Base-by-base conservation (phyloP, 2,888 invertebrate species). In the Ectropis crepuscularia region DNA sequence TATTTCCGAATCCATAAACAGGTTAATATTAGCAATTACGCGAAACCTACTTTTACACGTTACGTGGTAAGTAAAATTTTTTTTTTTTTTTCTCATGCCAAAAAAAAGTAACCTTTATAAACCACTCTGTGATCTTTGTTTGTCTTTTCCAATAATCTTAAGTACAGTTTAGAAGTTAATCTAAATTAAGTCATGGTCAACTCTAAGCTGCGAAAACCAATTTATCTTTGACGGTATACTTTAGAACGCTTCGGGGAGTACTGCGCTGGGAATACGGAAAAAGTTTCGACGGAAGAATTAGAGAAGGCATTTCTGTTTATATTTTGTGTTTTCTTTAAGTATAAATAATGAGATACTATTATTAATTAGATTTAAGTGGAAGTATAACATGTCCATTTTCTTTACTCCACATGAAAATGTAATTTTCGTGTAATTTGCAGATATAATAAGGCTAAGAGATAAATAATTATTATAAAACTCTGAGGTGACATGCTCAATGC, bases 171-270 rank as follows among this genome's bases (percentile, higher is more conserved):
- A 8, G 55, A 54, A 61, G 57, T 68, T 82, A 83, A 85, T 84
- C 81, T 79, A 74, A 85, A 84, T 81, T 78, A 76, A 75, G 72
- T 73, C 71, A 76, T 78, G 82, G 83, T 82, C 83, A 67, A 80
- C 75, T 74, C 77, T 81, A 80, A 81, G 82, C 81, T 80, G 70
- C 47, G 72, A 74, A 80, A 83, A 75, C 78, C 83, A 83, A 85
- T 86, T 85, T 83, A 83, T 83, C 81, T 83, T 82, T 82, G 81
- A 80, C 79, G 75, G 77, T 64, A 12, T 57, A 61, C 68, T 72
- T 70, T 75, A 74, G 48, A 59, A 41, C 50, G 58, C 61, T 55
- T 58, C 39, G 16, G 59, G 48, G 37, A 46, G 53, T 53, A 42
- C 48, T 43, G 53, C 63, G 66, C 49, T 41, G 41, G n/a, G 61